Base-by-base conservation (phyloP, 1,140 invertebrate species). In the Platyscapa corneri region DNA sequence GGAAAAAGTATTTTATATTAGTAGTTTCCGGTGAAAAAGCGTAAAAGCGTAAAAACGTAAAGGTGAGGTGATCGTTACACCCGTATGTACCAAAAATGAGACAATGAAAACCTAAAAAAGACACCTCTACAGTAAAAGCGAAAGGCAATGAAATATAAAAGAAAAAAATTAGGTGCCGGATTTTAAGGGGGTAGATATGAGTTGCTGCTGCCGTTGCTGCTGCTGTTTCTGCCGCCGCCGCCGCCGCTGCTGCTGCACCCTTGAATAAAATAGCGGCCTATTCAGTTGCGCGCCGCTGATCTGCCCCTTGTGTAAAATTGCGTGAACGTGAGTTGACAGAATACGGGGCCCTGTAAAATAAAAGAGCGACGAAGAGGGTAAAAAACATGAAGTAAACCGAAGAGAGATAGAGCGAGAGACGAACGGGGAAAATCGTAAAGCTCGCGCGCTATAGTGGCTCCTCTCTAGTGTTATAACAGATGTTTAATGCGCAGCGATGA, bases 261-360 rank as follows among this genome's bases (percentile, higher is more conserved):
- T 64, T 65, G 60, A 67, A 64, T 70, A 65, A 76, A 83, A 64
- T 65, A 37, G 82, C 60, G 27, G 60, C 42, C 75, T 56, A 78
- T 84, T 70, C 32, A 79, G 67, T 64, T 37, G 49, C 77, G 76
- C 27, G 32, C 32, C 12, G 64, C 49, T 53, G 30, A 14, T 42
- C 27, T 32, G 75, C 70, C 84, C 79, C 84, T 75, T 81, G 83
- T 85, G 18, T 78, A 80, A 86, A 86, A 86, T 86, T 86, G 81
- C 82, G 85, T 86, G 85, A 86, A 83, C 85, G 85, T 86, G 85
- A 86, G 85, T 83, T 80, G 85, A 86, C 85, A 80, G 81, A 83
- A 86, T 74, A 42, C 39, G 39, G 32, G 76, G 37, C 65, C 30
- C 39, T 32, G 72, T 65, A 75, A 75, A 75, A 82, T 82, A 82